phyloP scores from a whole-genome alignment of 1,140 invertebrate genomes.

The Luehdorfia chinensis region DNA sequence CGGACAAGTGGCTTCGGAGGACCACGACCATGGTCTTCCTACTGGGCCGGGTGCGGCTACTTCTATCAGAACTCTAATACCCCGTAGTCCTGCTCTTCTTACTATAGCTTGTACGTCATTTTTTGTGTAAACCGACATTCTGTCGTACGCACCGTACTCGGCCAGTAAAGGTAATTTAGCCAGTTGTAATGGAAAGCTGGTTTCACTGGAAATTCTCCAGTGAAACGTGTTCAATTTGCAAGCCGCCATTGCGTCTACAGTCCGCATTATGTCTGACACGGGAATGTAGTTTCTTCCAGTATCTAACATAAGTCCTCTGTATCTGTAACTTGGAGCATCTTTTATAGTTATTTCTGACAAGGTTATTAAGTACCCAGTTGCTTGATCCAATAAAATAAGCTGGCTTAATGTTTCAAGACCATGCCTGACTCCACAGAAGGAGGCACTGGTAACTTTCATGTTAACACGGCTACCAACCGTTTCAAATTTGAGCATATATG shows the following conservation, averaged over 20 bases:
- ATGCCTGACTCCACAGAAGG: constrained; percentile 86
- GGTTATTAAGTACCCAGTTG: constrained; percentile 78
- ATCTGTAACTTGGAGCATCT: constrained; percentile 79
- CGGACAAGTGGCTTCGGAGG: constrained; percentile 85
- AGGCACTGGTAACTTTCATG: constrained; percentile 80
- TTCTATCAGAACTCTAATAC: constrained; percentile 84
- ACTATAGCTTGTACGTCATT: constrained; percentile 82
- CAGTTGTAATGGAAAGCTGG: constrained; percentile 87
- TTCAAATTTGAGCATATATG: constrained; percentile 80
- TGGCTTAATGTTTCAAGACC: constrained; percentile 87
- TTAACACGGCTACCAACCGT: constrained; percentile 71
- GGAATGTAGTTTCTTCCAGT: constrained; percentile 86
- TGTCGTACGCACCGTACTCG: constrained; percentile 85
- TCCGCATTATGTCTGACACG: constrained; percentile 80
- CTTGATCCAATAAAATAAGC: constrained; percentile 82
- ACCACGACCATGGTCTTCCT: constrained; percentile 84
- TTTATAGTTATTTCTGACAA: constrained; percentile 77
- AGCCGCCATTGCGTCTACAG: constrained; percentile 85
- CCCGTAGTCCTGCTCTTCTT: constrained; percentile 81
- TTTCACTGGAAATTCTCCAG: constrained; percentile 89
- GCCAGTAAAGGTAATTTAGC: constrained; percentile 81
- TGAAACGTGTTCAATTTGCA: constrained; percentile 90
- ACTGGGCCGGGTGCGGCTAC: constrained; percentile 88
- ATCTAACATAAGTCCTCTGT: constrained; percentile 87
- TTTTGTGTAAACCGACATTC: constrained; percentile 80